phyloP scores from a whole-genome alignment of 2,113 vertebrate genomes.

The Brienomyrus longianalis region DNA sequence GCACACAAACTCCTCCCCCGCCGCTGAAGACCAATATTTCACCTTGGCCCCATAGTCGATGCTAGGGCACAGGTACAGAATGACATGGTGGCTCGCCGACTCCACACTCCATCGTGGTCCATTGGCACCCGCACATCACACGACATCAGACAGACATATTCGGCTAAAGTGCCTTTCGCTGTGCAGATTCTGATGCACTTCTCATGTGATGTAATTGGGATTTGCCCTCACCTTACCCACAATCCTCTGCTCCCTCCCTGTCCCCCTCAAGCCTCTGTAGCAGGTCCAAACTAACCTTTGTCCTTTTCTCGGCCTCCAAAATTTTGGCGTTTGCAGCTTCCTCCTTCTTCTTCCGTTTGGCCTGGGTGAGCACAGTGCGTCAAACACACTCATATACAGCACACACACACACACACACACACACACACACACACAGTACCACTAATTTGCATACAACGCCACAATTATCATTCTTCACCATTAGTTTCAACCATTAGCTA shows the following conservation, averaged over 20 bases:
- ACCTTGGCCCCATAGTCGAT: too few relatives aligned
- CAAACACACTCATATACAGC: neutral
- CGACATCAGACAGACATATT: neutral
- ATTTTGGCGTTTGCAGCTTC: conserved; percentile 98
- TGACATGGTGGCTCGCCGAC: neutral
- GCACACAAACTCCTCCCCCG: neutral
- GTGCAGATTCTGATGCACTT: neutral
- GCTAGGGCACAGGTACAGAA: neutral
- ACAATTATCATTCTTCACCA: neutral
- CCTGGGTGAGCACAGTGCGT: conserved; percentile 78
- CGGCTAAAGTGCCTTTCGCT: neutral
- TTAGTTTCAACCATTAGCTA: neutral
- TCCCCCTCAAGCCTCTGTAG: conserved; percentile 43
- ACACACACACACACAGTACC: conserved; percentile 31
- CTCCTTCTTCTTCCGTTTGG: conserved; percentile 97
- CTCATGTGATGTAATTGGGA: neutral
- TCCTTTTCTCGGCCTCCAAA: conserved; percentile 95
- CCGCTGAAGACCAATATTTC: neutral
- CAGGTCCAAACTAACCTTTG: conserved; percentile 82
- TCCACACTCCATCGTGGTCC: neutral
- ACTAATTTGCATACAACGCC: neutral
- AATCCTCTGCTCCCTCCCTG: neutral
- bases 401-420: conserved; percentile 3
- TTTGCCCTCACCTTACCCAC: neutral
- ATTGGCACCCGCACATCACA: neutral